Percentiles rank a stretch among this genome's conserved stretches.
Conservation (phyloP, 53 echinoderm and acorn worm genomes). For the Astropecten irregularis region DNA sequence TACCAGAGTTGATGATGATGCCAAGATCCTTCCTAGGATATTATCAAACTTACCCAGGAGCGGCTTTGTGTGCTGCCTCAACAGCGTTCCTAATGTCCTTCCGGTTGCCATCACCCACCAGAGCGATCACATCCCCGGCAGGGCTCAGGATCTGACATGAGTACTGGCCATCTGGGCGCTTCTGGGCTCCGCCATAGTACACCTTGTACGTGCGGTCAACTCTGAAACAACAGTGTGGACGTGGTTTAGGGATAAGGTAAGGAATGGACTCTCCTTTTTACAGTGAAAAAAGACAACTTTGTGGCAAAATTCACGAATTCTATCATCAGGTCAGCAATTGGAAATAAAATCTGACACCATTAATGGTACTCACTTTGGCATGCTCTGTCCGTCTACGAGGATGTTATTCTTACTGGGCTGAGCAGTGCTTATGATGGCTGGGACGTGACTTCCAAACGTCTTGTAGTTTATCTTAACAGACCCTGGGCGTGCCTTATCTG, state of each 20-base stretch:
- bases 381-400: slow-evolving; percentile 67
- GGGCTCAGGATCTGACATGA: slow-evolving; percentile 71
- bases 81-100: slow-evolving; percentile 98
- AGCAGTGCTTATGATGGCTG: slow-evolving; percentile 70
- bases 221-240: slow-evolving; percentile 55
- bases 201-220: slow-evolving; percentile 96
- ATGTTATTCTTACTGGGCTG: slow-evolving; percentile 60
- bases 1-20: too few relatives aligned
- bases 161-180: slow-evolving; percentile 95
- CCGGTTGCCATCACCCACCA: slow-evolving; percentile 87
- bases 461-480: slow-evolving; percentile 80
- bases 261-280: too few relatives aligned
- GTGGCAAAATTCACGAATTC: neutral
- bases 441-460: slow-evolving; percentile 80
- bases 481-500: slow-evolving; percentile 62
- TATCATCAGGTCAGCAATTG: neutral
- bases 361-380: slow-evolving; percentile 83
- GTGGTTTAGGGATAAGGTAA: too few relatives aligned
- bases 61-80: slow-evolving; percentile 96
- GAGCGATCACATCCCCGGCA: slow-evolving; percentile 69
- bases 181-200: slow-evolving; percentile 94
- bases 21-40: too few relatives aligned
- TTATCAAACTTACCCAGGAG: slow-evolving; percentile 74
- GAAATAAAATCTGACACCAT: too few relatives aligned
- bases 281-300: too few relatives aligned